A percentile compares a stretch with the other conserved stretches of the same genome.
Evolutionary conservation across 2,113 vertebrate genomes (phyloP).

Genomic region (Caretta caretta): DNA sequence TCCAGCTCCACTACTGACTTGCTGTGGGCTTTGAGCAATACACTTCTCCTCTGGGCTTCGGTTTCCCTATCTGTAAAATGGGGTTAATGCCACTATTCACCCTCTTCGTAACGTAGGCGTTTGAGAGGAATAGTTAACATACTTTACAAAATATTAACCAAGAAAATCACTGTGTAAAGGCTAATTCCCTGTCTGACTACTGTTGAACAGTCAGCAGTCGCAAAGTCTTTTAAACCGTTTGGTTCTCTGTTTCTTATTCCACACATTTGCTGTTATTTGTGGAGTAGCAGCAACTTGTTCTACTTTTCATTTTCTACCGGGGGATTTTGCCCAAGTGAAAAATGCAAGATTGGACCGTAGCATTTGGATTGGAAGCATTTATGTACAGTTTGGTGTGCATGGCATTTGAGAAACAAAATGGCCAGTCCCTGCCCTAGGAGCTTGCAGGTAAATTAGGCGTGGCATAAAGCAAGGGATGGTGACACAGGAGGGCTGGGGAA

Average conservation of each 20-base stretch:
- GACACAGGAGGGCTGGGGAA: neutral
- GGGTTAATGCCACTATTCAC: neutral
- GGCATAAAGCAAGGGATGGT: neutral
- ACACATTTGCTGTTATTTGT: neutral
- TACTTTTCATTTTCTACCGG: neutral
- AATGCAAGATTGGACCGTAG: neutral
- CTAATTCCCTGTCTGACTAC: neutral
- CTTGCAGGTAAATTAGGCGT: neutral
- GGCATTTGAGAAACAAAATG: neutral
- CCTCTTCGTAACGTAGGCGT: neutral
- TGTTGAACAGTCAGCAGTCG: neutral
- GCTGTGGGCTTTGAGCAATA: neutral
- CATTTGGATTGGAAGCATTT: neutral
- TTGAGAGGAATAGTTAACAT: neutral
- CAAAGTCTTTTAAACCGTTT: neutral
- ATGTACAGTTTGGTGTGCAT: accelerated
- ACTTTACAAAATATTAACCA: neutral
- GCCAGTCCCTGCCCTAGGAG: accelerated
- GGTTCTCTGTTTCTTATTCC: neutral
- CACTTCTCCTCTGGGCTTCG: neutral
- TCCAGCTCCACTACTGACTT: neutral
- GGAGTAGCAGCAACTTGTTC: neutral
- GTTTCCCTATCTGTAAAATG: neutral
- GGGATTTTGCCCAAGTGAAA: neutral
- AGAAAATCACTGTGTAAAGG: neutral